Conservation (phyloP, 2,888 invertebrate species). For the Drosophila austrosaltans region DNA sequence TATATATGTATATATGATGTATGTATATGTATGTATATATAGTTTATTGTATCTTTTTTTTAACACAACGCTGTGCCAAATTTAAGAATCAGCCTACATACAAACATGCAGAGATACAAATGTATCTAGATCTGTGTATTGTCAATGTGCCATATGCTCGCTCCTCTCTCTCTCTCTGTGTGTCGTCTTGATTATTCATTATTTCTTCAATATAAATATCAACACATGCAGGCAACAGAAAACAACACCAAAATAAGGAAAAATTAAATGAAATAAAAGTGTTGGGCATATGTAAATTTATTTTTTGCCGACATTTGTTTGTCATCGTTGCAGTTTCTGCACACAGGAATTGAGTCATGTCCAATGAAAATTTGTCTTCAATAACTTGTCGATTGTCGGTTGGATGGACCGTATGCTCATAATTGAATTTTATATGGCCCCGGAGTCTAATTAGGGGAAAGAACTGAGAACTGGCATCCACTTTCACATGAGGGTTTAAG, state of each 20-base stretch:
- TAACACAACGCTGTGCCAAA: slow-evolving; percentile 69
- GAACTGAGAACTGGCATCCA: slow-evolving; percentile 27
- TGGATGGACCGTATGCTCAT: slow-evolving; percentile 38
- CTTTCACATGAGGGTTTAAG: slow-evolving; percentile 58
- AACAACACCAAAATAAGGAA: slow-evolving; percentile 19
- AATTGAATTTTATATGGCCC: slow-evolving; percentile 73
- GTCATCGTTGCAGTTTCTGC: neutral
- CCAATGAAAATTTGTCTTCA: slow-evolving; percentile 42
- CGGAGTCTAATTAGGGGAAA: slow-evolving; percentile 64
- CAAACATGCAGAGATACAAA: slow-evolving; percentile 43
- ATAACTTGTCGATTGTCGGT: slow-evolving; percentile 52
- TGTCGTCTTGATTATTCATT: slow-evolving; percentile 67
- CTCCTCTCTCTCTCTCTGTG: slow-evolving; percentile 8
- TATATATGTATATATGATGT: slow-evolving; percentile 34
- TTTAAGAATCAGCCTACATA: slow-evolving; percentile 27
- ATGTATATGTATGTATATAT: slow-evolving; percentile 50
- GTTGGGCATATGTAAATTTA: slow-evolving; percentile 22
- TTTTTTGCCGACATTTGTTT: slow-evolving; percentile 62
- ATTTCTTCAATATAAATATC: slow-evolving; percentile 50
- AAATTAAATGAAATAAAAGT: slow-evolving; percentile 12
- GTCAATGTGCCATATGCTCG: slow-evolving; percentile 59
- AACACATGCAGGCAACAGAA: slow-evolving; percentile 34
- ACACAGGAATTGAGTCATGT: slow-evolving; percentile 64
- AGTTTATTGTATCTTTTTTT: slow-evolving; percentile 66
- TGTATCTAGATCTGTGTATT: slow-evolving; percentile 50